These are phyloP conservation scores for Aphelenchoides fujianensis DNA, from an alignment of 1,140 invertebrate genomes.

Conservation along the genomic window DNA sequence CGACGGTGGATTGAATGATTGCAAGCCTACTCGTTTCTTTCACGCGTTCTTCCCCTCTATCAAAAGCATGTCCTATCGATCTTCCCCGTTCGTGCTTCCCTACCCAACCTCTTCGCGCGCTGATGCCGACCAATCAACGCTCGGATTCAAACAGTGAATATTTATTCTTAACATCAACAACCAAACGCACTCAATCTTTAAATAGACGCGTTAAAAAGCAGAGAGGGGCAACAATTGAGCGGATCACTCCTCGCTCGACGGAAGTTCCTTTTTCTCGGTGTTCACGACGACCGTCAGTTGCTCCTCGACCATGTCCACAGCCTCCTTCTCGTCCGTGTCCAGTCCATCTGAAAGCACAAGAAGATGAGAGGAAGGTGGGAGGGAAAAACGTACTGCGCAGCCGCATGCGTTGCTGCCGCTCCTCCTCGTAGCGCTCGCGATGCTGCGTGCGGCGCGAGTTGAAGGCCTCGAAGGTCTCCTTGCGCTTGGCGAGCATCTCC, in stretches of 20 bases:
- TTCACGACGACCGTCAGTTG: slow-evolving; percentile 51
- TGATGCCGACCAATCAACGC: too few relatives aligned
- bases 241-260: slow-evolving; percentile 34
- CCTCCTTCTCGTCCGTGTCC: slow-evolving; percentile 30
- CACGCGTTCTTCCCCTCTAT: too few relatives aligned
- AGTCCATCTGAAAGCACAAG: slow-evolving; percentile 36
- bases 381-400: slow-evolving; percentile 68
- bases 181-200: slow-evolving; percentile 3
- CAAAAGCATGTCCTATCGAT: too few relatives aligned
- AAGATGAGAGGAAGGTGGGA: background rate
- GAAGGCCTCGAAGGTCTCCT: slow-evolving; percentile 81
- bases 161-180: slow-evolving; percentile 19
- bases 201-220: background rate
- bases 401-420: slow-evolving; percentile 76
- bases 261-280: slow-evolving; percentile 49
- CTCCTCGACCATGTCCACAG: slow-evolving; percentile 53
- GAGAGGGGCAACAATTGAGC: slow-evolving; percentile 4
- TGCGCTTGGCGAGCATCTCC: slow-evolving; percentile 89
- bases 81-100: background rate
- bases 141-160: slow-evolving; percentile 1
- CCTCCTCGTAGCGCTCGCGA: slow-evolving; percentile 72
- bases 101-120: background rate
- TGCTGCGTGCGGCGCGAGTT: slow-evolving; percentile 69
- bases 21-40: too few relatives aligned
- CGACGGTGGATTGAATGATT: too few relatives aligned